Evolutionary conservation across 2,888 invertebrate genomes (phyloP).

Genomic region (Willowsia nigromaculata): DNA sequence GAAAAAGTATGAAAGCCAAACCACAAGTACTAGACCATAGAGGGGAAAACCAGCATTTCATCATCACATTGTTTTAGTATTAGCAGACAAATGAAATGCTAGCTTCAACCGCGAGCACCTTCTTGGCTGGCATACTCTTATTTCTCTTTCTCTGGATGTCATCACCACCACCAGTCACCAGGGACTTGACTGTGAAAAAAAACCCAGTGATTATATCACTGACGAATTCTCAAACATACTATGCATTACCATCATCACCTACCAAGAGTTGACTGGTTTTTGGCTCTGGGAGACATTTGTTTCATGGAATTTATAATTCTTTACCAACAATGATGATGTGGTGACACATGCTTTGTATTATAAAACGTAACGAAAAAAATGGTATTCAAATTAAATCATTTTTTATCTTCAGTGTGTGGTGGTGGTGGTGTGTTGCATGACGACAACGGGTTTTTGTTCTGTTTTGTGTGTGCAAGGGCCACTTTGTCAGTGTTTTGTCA

Average conservation of each 20-base stretch:
- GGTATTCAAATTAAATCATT: slow-evolving; percentile 39
- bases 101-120: neutral
- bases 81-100: slow-evolving; percentile 28
- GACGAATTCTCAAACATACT: slow-evolving; percentile 45
- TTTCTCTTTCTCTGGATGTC: neutral
- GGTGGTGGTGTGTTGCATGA: slow-evolving; percentile 17
- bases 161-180: neutral
- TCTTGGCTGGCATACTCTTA: neutral
- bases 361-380: slow-evolving; percentile 7
- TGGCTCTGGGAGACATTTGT: slow-evolving; percentile 16
- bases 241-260: neutral
- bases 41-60: slow-evolving; percentile 24
- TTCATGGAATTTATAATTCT: slow-evolving; percentile 25
- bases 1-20: slow-evolving; percentile 11
- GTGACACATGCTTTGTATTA: slow-evolving; percentile 24
- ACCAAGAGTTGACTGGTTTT: slow-evolving; percentile 9
- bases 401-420: slow-evolving; percentile 8
- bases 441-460: slow-evolving; percentile 24
- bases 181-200: neutral
- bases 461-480: slow-evolving; percentile 16
- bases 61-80: slow-evolving; percentile 31
- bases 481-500: slow-evolving; percentile 69
- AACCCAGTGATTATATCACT: slow-evolving; percentile 57
- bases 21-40: neutral
- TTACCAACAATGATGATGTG: neutral